Conservation (phyloP, 2,113 vertebrate species). For the zebrafish (Danio rerio) region GRCz12tu NC_133185.1:15692501-15693000, state of each 20-base stretch:
- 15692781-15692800: slow-evolving; percentile 60
- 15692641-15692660: slow-evolving; percentile 51
- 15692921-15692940: not conserved
- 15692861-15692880: slow-evolving; percentile 41
- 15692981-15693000: not conserved
- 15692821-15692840: slow-evolving; percentile 35
- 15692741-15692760: slow-evolving; percentile 42
- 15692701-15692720: slow-evolving; percentile 24
- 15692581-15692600: not conserved
- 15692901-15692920: not conserved
- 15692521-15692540: not conserved
- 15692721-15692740: not conserved
- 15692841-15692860: slow-evolving; percentile 39
- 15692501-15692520: slow-evolving; percentile 10
- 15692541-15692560: slow-evolving; percentile 15
- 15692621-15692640: slow-evolving; percentile 36
- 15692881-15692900: slow-evolving; percentile 30
- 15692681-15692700: slow-evolving; percentile 20
- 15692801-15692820: slow-evolving; percentile 62
- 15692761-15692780: slow-evolving; percentile 62
- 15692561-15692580: slow-evolving; percentile 16
- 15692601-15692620: slow-evolving; percentile 21
- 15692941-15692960: not conserved
- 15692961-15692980: not conserved
- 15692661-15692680: no score